Evolutionary conservation across 2,797 vertebrate genomes (phyloP).

Genomic region (Stomatorhinus walkeri): DNA sequence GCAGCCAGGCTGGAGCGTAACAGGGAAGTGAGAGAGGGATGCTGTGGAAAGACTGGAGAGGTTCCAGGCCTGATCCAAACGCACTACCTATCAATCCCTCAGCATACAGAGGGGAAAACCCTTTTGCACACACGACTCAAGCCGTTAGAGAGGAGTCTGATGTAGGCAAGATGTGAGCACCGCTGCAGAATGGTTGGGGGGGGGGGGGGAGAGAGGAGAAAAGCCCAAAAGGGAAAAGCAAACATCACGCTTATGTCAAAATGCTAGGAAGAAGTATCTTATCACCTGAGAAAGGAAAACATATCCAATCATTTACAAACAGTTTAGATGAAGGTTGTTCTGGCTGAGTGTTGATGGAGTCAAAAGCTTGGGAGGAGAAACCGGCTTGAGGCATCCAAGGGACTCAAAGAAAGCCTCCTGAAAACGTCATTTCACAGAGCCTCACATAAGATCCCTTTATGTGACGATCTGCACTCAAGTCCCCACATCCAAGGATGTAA

Average conservation of each 20-base stretch:
- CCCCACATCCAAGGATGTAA: not conserved
- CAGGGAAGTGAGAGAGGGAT: not conserved
- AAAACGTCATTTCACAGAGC: not conserved
- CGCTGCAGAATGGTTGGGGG: not conserved
- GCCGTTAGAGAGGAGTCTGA: not conserved
- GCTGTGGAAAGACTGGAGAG: not conserved
- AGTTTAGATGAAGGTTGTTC: not conserved
- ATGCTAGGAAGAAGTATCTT: not conserved
- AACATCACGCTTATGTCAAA: not conserved
- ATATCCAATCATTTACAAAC: not conserved
- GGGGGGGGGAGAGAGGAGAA: not conserved
- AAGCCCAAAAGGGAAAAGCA: not conserved
- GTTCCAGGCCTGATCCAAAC: not conserved
- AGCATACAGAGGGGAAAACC: conserved; percentile 14
- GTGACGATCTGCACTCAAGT: not conserved
- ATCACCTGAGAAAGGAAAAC: not conserved
- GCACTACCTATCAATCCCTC: conserved; percentile 13
- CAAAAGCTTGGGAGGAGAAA: not conserved
- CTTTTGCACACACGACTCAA: not conserved
- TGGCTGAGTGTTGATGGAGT: not conserved
- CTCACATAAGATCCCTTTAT: not conserved
- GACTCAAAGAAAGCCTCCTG: not conserved
- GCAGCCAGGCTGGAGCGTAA: not conserved
- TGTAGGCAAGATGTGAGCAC: not conserved
- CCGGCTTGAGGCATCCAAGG: not conserved